Evolutionary conservation across 2,888 invertebrate species (phyloP).

Genomic region (Pristionchus entomophagus): DNA sequence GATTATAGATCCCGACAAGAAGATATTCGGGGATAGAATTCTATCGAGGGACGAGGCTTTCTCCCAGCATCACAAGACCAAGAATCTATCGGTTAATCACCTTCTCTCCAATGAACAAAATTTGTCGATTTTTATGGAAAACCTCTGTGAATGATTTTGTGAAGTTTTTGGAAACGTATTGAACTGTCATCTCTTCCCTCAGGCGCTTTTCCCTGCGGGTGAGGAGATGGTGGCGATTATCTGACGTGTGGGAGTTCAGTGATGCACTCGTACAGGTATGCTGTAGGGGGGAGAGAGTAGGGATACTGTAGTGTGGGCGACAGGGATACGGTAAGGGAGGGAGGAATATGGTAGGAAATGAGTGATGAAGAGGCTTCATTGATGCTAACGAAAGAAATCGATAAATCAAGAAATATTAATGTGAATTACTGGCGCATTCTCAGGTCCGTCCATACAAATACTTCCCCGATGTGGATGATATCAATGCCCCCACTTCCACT

Average conservation of each 20-base stretch:
- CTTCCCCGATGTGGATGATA: constrained; percentile 85
- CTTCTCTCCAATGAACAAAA: too few species aligned
- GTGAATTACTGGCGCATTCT: not conserved
- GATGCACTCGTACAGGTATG: constrained; percentile 89
- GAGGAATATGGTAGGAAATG: too few species aligned
- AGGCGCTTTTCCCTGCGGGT: constrained; percentile 96
- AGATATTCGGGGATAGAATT: constrained; percentile 93
- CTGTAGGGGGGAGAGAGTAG: too few species aligned
- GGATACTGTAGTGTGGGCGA: too few species aligned
- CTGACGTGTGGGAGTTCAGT: constrained; percentile 97
- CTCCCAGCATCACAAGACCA: constrained; percentile 93
- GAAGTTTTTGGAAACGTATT: too few species aligned
- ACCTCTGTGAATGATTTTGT: too few species aligned
- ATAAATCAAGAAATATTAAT: too few species aligned
- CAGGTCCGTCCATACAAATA: constrained; percentile 79
- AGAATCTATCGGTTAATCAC: constrained; percentile 85
- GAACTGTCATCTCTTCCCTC: constrained; percentile 76
- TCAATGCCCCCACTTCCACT: constrained; percentile 86
- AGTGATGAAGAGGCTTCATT: too few species aligned
- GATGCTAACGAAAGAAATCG: too few species aligned
- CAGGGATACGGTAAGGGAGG: too few species aligned
- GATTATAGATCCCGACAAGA: constrained; percentile 89
- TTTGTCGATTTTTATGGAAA: too few species aligned
- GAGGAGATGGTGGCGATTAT: constrained; percentile 99
- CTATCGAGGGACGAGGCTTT: constrained; percentile 97